Conservation (phyloP, 2,113 vertebrate genomes). For the Sapayoa aenigma region DNA sequence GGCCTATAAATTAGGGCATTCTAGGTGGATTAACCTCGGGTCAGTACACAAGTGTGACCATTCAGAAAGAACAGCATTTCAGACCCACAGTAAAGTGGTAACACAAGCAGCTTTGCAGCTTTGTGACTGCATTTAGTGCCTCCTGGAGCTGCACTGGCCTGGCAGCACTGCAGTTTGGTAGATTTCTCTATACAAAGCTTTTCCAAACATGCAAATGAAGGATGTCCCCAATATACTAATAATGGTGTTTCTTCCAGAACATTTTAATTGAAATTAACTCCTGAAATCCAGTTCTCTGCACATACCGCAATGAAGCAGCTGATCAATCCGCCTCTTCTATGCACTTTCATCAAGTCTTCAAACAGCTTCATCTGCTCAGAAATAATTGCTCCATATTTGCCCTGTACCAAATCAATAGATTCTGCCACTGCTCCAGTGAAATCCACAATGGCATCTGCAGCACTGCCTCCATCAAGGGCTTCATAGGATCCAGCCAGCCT, state of each 20-base stretch:
- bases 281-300: background rate
- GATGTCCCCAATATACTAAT: background rate
- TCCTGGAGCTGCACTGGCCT: background rate
- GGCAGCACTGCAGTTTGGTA: background rate
- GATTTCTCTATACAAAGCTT: background rate
- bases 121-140: background rate
- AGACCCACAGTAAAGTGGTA: background rate
- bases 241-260: background rate
- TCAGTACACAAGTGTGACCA: background rate
- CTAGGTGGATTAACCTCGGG: background rate
- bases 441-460: constrained; percentile 91
- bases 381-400: constrained; percentile 74
- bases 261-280: background rate
- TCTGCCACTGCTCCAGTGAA: constrained; percentile 92
- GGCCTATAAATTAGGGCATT: background rate
- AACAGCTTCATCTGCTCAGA: constrained; percentile 83
- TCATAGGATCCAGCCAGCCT: constrained; percentile 91
- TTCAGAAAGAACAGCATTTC: background rate
- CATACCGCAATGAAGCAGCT: constrained; percentile 87
- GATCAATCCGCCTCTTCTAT: constrained; percentile 84
- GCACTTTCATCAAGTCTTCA: constrained; percentile 83
- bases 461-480: constrained; percentile 88
- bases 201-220: background rate
- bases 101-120: background rate
- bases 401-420: constrained; percentile 79